Evolutionary conservation across 2,113 vertebrate genomes (phyloP).

Genomic region (Vicugna pacos): DNA sequence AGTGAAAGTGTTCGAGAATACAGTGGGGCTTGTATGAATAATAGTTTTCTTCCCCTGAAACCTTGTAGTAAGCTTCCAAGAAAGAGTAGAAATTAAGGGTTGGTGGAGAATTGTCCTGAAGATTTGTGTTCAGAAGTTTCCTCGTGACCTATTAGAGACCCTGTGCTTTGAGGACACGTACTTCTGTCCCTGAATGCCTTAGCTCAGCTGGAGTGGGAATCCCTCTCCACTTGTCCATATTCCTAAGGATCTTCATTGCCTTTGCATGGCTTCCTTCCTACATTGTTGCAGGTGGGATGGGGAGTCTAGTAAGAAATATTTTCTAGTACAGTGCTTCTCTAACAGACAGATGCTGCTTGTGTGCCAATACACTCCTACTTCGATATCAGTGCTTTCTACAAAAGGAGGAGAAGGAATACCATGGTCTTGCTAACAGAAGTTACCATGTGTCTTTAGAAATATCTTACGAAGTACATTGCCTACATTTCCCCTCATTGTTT

Average conservation of each 20-base stretch:
- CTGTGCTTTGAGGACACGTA: background rate
- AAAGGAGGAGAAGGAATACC: background rate
- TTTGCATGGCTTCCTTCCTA: background rate
- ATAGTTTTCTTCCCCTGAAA: background rate
- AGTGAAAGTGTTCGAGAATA: background rate
- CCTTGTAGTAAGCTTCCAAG: background rate
- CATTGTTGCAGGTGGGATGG: background rate
- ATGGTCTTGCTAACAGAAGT: background rate
- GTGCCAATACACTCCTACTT: background rate
- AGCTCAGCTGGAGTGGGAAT: background rate
- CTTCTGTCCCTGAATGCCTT: background rate
- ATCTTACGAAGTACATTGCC: background rate
- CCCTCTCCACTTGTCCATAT: background rate
- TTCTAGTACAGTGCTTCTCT: background rate
- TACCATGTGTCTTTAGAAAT: slow-evolving; percentile 3
- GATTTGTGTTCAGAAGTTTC: background rate
- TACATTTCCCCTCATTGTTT: background rate
- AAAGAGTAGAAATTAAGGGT: background rate
- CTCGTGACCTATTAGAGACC: background rate
- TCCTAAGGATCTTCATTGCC: background rate
- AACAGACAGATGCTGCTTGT: background rate
- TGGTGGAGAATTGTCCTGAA: background rate
- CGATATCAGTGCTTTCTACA: background rate
- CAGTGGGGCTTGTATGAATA: slow-evolving; percentile 10
- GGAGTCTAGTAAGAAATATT: background rate